phyloP scores from a whole-genome alignment of 2,888 invertebrate genomes.

The Spisula subtruncata region DNA sequence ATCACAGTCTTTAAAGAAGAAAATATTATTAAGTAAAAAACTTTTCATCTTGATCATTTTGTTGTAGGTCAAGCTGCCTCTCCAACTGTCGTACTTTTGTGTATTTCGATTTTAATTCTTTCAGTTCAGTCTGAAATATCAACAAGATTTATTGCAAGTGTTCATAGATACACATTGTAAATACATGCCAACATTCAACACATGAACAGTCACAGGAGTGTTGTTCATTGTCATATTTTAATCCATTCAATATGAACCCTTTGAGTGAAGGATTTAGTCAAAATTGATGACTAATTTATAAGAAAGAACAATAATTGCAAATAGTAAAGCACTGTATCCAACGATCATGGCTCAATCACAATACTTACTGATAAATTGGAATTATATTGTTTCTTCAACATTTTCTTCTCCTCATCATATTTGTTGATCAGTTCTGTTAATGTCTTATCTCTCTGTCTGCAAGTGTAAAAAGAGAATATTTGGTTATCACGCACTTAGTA shows the following conservation, averaged over 20 bases:
- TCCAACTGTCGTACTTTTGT: conserved; percentile 76
- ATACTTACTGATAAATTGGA: conserved; percentile 78
- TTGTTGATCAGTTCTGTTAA: conserved; percentile 76
- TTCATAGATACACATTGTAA: no score
- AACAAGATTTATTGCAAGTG: background rate
- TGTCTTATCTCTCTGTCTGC: conserved; percentile 72
- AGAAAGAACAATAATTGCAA: no score
- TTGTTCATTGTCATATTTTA: no score
- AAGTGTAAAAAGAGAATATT: background rate
- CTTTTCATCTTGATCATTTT: conserved; percentile 83
- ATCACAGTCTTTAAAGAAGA: no score
- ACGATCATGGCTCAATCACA: background rate
- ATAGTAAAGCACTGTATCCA: no score
- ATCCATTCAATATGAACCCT: no score
- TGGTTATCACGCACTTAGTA: background rate
- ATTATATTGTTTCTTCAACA: conserved; percentile 81
- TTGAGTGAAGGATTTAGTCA: no score
- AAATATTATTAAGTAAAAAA: conserved; percentile 54
- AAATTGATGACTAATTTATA: no score
- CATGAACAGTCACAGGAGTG: no score
- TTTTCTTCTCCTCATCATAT: conserved; percentile 81
- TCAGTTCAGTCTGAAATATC: conserved; percentile 78
- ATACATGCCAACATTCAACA: no score
- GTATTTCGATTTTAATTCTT: conserved; percentile 80
- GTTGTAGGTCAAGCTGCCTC: conserved; percentile 79